Conservation (phyloP, 2,797 vertebrate genomes). For the Paramormyrops hopkinsi region DNA sequence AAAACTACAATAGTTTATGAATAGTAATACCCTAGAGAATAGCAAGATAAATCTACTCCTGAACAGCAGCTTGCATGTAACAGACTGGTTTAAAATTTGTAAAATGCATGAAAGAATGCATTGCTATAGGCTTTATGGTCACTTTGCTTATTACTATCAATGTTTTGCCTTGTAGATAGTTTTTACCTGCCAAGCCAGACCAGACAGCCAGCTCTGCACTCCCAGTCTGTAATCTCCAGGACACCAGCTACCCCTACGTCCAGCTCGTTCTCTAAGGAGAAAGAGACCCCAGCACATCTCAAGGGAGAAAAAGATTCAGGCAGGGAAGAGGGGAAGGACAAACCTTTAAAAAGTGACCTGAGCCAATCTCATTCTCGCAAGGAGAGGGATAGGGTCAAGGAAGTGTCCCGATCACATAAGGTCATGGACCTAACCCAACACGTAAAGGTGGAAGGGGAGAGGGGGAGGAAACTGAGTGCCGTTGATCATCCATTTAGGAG, state of each 20-base stretch:
- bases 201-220: constrained; percentile 66
- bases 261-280: constrained; percentile 61
- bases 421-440: constrained; percentile 86
- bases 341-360: constrained; percentile 54
- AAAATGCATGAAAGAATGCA: not conserved
- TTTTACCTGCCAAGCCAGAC: constrained; percentile 77
- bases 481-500: constrained; percentile 51
- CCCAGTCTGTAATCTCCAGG: constrained; percentile 63
- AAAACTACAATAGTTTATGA: not conserved
- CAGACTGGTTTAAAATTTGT: not conserved
- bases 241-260: constrained; percentile 55
- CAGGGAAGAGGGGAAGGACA: constrained; percentile 65
- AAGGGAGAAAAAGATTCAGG: constrained; percentile 67
- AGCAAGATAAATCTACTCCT: not conserved
- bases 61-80: not conserved
- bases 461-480: constrained; percentile 45
- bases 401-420: constrained; percentile 67
- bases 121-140: not conserved
- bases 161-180: constrained; percentile 66
- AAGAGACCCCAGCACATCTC: constrained; percentile 60
- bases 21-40: not conserved
- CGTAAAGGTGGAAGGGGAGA: constrained; percentile 57
- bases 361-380: constrained; percentile 64
- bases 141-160: constrained; percentile 9
- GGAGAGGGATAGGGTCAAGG: constrained; percentile 54